Conservation (phyloP, 2,113 vertebrate genomes). For the Panthera leo region DNA sequence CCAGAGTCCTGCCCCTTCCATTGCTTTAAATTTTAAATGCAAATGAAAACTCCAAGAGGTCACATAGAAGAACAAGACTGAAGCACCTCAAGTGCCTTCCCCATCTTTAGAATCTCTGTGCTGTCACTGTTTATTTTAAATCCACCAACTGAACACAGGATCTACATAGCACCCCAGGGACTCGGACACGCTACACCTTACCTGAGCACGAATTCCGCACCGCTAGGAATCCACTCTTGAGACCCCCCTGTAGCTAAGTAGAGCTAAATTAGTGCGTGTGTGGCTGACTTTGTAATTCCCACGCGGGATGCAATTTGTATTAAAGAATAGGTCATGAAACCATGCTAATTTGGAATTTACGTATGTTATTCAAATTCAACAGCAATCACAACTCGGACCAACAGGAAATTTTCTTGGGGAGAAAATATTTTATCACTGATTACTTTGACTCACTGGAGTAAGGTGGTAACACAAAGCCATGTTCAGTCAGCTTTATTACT, state of each 20-base stretch:
- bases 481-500: background rate
- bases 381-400: background rate
- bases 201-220: rapidly evolving
- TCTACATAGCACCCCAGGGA: background rate
- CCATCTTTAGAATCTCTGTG: background rate
- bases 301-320: background rate
- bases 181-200: background rate
- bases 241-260: background rate
- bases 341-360: background rate
- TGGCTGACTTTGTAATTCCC: background rate
- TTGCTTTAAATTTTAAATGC: background rate
- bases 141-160: background rate
- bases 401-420: background rate
- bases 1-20: background rate
- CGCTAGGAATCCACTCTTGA: background rate
- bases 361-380: background rate
- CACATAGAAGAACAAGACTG: background rate
- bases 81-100: background rate
- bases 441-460: background rate
- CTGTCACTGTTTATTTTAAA: background rate
- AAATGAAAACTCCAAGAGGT: background rate
- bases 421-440: background rate
- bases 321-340: background rate
- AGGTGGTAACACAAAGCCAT: background rate
- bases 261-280: background rate